Conservation (phyloP, 92 coral and sea anemone species). For the Parazoanthus swiftii region DNA sequence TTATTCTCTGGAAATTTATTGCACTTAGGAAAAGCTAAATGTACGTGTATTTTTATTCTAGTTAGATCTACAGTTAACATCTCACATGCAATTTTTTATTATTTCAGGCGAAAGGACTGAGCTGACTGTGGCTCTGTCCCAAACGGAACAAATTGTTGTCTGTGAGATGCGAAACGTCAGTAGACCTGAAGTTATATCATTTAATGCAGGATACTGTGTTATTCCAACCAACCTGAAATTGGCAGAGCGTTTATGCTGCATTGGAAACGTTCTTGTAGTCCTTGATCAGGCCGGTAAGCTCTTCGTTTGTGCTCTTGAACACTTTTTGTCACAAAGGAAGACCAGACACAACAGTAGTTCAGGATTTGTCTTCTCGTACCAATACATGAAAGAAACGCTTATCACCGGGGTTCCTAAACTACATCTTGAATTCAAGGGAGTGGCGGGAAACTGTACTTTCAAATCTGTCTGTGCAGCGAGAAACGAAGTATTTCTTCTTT, state of each 20-base stretch:
- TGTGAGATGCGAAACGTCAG: slow-evolving; percentile 1
- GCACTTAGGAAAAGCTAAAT: neutral
- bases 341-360: neutral
- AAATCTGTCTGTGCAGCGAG: slow-evolving; percentile 1
- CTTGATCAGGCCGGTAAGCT: slow-evolving; percentile 25
- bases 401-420: neutral
- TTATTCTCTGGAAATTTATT: neutral
- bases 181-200: neutral
- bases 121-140: slow-evolving; percentile 18
- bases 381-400: neutral
- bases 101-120: neutral
- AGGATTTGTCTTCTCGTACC: neutral
- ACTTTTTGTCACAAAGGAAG: neutral
- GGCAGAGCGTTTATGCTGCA: neutral
- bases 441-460: neutral
- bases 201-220: neutral
- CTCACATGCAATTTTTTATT: neutral
- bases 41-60: neutral
- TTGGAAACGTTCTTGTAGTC: slow-evolving; percentile 2
- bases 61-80: neutral
- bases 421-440: neutral
- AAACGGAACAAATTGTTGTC: neutral
- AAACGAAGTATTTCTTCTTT: slow-evolving; percentile 13
- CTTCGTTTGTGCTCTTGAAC: slow-evolving; percentile 10
- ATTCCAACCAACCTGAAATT: slow-evolving; percentile 14